Evolutionary conservation across 92 coral and sea anemone genomes (phyloP).

Genomic region (Chrysogorgia sp.): DNA sequence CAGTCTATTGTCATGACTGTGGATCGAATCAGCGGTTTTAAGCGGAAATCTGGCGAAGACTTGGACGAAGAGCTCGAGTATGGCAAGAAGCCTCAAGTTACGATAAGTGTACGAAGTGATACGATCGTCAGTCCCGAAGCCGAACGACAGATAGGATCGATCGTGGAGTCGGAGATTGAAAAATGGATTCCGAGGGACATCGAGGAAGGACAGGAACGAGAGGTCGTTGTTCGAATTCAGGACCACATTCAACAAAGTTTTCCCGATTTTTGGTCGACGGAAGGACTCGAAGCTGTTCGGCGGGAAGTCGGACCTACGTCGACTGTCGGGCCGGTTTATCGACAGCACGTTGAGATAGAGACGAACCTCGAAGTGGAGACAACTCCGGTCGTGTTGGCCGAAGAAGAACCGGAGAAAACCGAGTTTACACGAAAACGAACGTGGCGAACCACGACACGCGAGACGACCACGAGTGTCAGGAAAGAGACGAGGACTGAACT

Average conservation of each 20-base stretch:
- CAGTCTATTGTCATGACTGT: slow-evolving; percentile 49
- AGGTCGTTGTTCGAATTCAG: slow-evolving; percentile 82
- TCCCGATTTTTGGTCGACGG: slow-evolving; percentile 71
- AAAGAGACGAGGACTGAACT: slow-evolving; percentile 93
- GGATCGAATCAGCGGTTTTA: slow-evolving; percentile 85
- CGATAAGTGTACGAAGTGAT: slow-evolving; percentile 80
- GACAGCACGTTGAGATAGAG: slow-evolving; percentile 88
- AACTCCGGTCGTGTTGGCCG: slow-evolving; percentile 34
- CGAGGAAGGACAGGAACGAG: slow-evolving; percentile 79
- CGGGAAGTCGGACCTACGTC: slow-evolving; percentile 81
- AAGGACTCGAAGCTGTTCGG: slow-evolving; percentile 87
- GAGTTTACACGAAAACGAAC: slow-evolving; percentile 78
- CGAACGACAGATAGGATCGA: slow-evolving; percentile 89
- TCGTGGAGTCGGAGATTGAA: slow-evolving; percentile 92
- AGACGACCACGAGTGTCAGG: slow-evolving; percentile 90
- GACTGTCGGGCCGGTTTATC: slow-evolving; percentile 82
- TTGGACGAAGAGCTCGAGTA: slow-evolving; percentile 73
- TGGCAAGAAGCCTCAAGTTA: slow-evolving; percentile 78
- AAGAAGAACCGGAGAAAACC: slow-evolving; percentile 59
- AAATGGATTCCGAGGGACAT: slow-evolving; percentile 94
- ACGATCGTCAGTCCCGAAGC: slow-evolving; percentile 69
- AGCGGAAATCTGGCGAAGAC: slow-evolving; percentile 74
- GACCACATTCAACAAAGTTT: slow-evolving; percentile 77
- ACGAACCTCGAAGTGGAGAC: slow-evolving; percentile 86
- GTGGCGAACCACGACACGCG: slow-evolving; percentile 94